These are phyloP conservation scores for Dicrurus megarhynchus DNA, from an alignment of 2,113 vertebrate species.

Conservation along the genomic window DNA sequence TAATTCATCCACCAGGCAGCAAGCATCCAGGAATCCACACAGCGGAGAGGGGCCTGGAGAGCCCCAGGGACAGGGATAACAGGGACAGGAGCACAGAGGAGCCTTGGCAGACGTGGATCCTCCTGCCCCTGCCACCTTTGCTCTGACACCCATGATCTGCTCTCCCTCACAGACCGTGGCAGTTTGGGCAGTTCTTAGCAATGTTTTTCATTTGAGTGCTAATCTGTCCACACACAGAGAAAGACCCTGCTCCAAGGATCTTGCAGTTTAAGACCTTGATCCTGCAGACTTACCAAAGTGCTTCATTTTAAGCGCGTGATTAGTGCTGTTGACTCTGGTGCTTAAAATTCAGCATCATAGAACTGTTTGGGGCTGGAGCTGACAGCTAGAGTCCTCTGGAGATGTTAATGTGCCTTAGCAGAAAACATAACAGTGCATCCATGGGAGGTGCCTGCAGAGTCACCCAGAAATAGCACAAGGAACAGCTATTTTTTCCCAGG, in stretches of 20 bases:
- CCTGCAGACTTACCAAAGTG: background rate
- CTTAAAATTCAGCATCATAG: conserved; percentile 48
- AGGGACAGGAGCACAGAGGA: background rate
- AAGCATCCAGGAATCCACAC: background rate
- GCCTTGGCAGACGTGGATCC: background rate
- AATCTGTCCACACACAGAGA: background rate
- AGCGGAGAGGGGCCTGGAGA: background rate
- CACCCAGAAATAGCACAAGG: conserved; percentile 49
- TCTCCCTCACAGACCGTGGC: background rate
- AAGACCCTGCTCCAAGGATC: background rate
- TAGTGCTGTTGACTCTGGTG: conserved; percentile 40
- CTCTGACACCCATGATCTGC: background rate
- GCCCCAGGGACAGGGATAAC: background rate
- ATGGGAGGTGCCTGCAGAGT: conserved; percentile 40
- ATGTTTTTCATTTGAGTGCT: background rate
- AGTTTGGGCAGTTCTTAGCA: background rate
- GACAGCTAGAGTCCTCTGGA: conserved; percentile 21
- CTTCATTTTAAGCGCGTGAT: background rate
- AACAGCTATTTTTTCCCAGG: conserved; percentile 41
- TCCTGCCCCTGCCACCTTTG: background rate
- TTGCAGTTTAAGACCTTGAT: conserved; percentile 25
- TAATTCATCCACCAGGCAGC: conserved; percentile 30
- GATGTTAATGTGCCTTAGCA: conserved; percentile 45
- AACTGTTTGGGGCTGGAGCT: conserved; percentile 41
- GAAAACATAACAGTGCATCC: conserved; percentile 41